A percentile compares a stretch with the other conserved stretches of the same genome.
These are phyloP conservation scores for Hirtodrosophila histrioides DNA, from an alignment of 2,888 invertebrate species.

Conservation along the genomic window DNA sequence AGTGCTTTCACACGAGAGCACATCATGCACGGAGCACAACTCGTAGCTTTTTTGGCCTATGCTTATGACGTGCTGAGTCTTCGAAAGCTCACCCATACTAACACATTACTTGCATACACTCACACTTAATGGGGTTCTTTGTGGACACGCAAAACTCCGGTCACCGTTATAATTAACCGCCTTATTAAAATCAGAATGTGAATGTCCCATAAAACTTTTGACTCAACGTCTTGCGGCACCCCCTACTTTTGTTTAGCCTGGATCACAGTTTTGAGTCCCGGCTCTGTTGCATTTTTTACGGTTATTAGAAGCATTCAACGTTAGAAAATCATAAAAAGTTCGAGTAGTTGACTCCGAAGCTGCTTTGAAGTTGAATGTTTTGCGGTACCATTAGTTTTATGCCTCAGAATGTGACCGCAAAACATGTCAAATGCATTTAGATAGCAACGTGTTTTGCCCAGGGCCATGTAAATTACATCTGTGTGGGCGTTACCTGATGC, in stretches of 20 bases:
- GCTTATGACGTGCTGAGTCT: neutral
- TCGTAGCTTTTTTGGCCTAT: neutral
- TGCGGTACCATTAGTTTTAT: constrained; percentile 68
- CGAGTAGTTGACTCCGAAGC: constrained; percentile 14
- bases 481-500: constrained; percentile 63
- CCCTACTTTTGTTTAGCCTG: constrained; percentile 13
- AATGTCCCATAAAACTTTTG: constrained; percentile 37
- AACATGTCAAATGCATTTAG: constrained; percentile 78
- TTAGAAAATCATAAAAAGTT: constrained; percentile 69
- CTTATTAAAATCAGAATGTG: constrained; percentile 24
- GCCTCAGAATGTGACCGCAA: constrained; percentile 53
- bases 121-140: too few species aligned
- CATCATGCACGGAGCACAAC: constrained; percentile 11
- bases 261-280: constrained; percentile 17
- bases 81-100: constrained; percentile 23
- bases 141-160: constrained; percentile 16
- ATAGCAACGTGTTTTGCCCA: constrained; percentile 40
- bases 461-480: constrained; percentile 11
- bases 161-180: constrained; percentile 48
- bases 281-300: constrained; percentile 53
- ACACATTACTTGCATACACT: neutral
- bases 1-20: constrained; percentile 46
- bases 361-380: constrained; percentile 22
- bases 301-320: constrained; percentile 65
- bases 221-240: constrained; percentile 49